A percentile compares a stretch with the other conserved stretches of the same genome.
phyloP scores from a whole-genome alignment of 2,888 invertebrate genomes.

The Drosophila anomalata region DNA sequence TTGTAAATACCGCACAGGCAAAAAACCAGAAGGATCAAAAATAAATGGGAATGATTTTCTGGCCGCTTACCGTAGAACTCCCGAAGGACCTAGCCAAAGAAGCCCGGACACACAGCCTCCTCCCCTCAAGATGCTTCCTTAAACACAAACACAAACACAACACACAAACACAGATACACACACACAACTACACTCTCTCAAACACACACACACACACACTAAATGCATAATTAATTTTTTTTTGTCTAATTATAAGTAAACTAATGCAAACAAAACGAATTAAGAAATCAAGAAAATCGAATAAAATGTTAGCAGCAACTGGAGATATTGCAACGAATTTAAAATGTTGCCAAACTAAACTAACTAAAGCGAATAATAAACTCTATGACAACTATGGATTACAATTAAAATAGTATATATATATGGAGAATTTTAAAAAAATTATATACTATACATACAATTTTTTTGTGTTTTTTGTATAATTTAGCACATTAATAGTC shows the following conservation, averaged over 20 bases:
- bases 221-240: slow-evolving; percentile 52
- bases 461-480: slow-evolving; percentile 54
- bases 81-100: slow-evolving; percentile 22
- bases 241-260: slow-evolving; percentile 74
- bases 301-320: slow-evolving; percentile 71
- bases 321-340: slow-evolving; percentile 78
- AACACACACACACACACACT: slow-evolving; percentile 19
- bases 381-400: slow-evolving; percentile 46
- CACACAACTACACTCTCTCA: slow-evolving; percentile 4
- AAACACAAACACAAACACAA: slow-evolving; percentile 16
- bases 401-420: slow-evolving; percentile 44
- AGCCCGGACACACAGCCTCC: slow-evolving; percentile 14
- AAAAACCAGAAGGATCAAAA: slow-evolving; percentile 33
- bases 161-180: slow-evolving; percentile 3
- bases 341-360: slow-evolving; percentile 78
- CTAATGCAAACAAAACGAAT: slow-evolving; percentile 50
- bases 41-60: slow-evolving; percentile 27
- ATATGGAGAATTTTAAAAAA: slow-evolving; percentile 49
- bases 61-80: slow-evolving; percentile 41
- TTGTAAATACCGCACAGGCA: slow-evolving; percentile 65
- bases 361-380: slow-evolving; percentile 46
- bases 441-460: slow-evolving; percentile 44
- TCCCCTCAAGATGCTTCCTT: slow-evolving; percentile 20
- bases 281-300: slow-evolving; percentile 6
- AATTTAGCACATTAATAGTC: slow-evolving; percentile 75